Conservation (phyloP, 53 echinoderm and acorn worm species). For the Echinarachnius parma region DNA sequence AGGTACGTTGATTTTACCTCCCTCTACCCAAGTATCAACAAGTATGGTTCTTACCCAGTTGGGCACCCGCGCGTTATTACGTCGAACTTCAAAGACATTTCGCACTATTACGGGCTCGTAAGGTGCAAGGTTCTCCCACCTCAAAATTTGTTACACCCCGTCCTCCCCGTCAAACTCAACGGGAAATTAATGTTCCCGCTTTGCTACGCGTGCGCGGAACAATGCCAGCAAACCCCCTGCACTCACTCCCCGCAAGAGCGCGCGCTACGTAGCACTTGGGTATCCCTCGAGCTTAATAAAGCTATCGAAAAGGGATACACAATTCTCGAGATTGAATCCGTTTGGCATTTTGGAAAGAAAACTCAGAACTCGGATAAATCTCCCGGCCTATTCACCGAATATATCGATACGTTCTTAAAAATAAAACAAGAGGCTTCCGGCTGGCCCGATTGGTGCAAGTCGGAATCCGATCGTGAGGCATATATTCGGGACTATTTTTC, state of each 20-base stretch:
- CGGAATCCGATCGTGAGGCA: constrained; percentile 25
- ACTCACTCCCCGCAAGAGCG: constrained; percentile 22
- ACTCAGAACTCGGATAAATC: not conserved
- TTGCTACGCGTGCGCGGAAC: constrained; percentile 53
- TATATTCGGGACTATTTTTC: constrained; percentile 40
- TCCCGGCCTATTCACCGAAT: constrained; percentile 42
- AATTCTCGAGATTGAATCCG: constrained; percentile 48
- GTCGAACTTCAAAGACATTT: too few relatives aligned
- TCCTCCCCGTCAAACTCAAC: too few relatives aligned
- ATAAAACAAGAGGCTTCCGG: constrained; percentile 63
- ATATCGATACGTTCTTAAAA: constrained; percentile 61
- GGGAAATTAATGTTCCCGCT: constrained; percentile 64
- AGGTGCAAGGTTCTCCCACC: too few relatives aligned
- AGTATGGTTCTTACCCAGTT: too few relatives aligned
- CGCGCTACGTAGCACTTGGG: constrained; percentile 54
- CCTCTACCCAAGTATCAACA: too few relatives aligned
- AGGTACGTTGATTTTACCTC: too few relatives aligned
- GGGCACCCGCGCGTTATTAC: too few relatives aligned
- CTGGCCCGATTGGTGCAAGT: constrained; percentile 65
- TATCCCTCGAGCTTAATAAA: constrained; percentile 56
- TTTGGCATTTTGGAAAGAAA: constrained; percentile 61
- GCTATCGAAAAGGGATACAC: constrained; percentile 61
- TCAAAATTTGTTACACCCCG: too few relatives aligned
- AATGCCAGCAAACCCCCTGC: constrained; percentile 33
- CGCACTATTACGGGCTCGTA: too few relatives aligned